phyloP scores from a whole-genome alignment of 2,797 vertebrate species.

The Coreius guichenoti region DNA sequence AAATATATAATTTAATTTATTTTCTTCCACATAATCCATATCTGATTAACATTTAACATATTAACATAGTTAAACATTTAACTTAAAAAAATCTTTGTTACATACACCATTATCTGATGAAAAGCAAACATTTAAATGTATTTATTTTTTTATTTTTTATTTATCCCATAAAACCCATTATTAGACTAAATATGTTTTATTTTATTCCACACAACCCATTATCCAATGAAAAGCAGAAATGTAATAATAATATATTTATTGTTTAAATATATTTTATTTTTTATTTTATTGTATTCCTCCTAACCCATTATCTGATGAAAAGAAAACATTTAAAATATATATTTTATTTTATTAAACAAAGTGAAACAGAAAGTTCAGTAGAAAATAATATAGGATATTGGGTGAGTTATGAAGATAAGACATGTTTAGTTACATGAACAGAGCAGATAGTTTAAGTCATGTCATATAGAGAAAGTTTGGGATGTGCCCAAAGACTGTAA shows the following conservation, averaged over 20 bases:
- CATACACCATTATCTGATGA: neutral
- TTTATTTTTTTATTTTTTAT: neutral
- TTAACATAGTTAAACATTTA: too few species aligned
- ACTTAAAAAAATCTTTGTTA: too few species aligned
- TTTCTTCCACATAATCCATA: too few species aligned
- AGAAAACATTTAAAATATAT: neutral
- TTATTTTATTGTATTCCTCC: neutral
- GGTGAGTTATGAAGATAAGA: neutral
- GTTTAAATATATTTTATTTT: neutral
- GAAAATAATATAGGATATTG: neutral
- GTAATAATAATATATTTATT: neutral
- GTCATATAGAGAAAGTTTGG: neutral
- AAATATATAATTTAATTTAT: too few species aligned
- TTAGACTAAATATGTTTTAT: too few species aligned
- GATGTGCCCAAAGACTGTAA: neutral
- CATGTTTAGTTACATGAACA: neutral
- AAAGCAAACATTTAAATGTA: neutral
- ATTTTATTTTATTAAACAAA: neutral
- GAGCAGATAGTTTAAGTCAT: neutral
- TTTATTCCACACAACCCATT: too few species aligned
- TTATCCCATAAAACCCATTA: too few species aligned
- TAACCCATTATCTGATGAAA: neutral
- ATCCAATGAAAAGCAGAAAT: neutral
- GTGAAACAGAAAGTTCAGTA: neutral
- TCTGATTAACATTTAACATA: too few species aligned